Evolutionary conservation across 2,797 vertebrate genomes (phyloP).

Genomic region (Takifugu rubripes): DNA sequence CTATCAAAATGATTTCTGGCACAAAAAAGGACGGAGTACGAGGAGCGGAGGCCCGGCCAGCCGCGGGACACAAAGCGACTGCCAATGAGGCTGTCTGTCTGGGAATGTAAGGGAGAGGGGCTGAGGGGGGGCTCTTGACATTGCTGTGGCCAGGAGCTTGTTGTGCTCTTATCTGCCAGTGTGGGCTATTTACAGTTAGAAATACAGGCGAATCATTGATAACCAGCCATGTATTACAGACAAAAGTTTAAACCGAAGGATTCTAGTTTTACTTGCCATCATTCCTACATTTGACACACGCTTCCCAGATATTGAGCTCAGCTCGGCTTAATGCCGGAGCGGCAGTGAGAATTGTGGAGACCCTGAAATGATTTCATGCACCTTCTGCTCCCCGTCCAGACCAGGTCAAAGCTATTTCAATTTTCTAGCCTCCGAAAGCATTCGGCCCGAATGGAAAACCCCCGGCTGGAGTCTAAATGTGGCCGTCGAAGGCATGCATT

Average conservation of each 20-base stretch:
- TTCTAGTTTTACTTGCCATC: background rate
- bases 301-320: no score
- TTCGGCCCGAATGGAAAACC: background rate
- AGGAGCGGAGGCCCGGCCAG: slow-evolving; percentile 1
- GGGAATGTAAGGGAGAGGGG: background rate
- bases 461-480: slow-evolving; percentile 10
- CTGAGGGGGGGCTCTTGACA: background rate
- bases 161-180: background rate
- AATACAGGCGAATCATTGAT: background rate
- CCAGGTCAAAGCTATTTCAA: slow-evolving; percentile 7
- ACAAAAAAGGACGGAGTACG: slow-evolving; percentile 14
- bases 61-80: background rate
- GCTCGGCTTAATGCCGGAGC: background rate
- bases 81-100: background rate
- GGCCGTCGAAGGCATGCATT: slow-evolving; percentile 1
- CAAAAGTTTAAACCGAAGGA: background rate
- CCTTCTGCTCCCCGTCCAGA: slow-evolving; percentile 10
- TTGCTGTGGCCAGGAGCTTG: slow-evolving; percentile 1
- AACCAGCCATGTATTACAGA: background rate
- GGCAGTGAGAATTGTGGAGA: background rate
- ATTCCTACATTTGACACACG: no score
- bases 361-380: no score
- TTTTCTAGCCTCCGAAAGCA: slow-evolving; percentile 12
- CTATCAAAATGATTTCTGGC: slow-evolving; percentile 20
- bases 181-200: background rate